A percentile compares a stretch with the other conserved stretches of the same genome.
Evolutionary conservation across 2,888 invertebrate species (phyloP).

Genomic region (Anthoptus insignis): DNA sequence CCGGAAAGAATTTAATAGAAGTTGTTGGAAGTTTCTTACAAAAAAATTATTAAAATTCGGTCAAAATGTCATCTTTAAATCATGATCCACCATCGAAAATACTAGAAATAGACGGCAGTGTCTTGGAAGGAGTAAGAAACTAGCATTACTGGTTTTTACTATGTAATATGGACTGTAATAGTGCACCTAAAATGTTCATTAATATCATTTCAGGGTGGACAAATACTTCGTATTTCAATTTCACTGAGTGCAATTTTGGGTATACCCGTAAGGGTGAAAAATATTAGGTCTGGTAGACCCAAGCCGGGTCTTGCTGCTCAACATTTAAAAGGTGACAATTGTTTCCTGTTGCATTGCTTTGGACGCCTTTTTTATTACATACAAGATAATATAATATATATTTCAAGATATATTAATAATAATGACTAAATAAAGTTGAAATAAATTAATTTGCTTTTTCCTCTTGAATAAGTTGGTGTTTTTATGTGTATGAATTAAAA

Average conservation of each 20-base stretch:
- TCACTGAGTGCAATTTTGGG: conserved; percentile 92
- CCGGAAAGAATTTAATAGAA: no score
- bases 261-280: conserved; percentile 91
- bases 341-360: no score
- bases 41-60: no score
- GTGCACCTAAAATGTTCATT: no score
- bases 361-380: no score
- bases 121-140: conserved; percentile 91
- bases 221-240: conserved; percentile 94
- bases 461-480: no score
- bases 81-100: conserved; percentile 55
- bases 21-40: no score
- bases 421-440: no score
- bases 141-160: conserved; percentile 1
- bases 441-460: no score
- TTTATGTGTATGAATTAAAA: no score
- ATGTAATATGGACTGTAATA: background rate
- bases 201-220: conserved; percentile 91
- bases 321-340: conserved; percentile 90
- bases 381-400: no score
- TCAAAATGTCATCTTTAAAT: background rate
- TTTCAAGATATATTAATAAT: no score
- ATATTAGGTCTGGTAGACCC: conserved; percentile 93
- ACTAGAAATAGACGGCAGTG: conserved; percentile 92
- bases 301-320: conserved; percentile 95